Conservation (phyloP, 2,888 invertebrate genomes). For the Drosophila mimetica region DNA sequence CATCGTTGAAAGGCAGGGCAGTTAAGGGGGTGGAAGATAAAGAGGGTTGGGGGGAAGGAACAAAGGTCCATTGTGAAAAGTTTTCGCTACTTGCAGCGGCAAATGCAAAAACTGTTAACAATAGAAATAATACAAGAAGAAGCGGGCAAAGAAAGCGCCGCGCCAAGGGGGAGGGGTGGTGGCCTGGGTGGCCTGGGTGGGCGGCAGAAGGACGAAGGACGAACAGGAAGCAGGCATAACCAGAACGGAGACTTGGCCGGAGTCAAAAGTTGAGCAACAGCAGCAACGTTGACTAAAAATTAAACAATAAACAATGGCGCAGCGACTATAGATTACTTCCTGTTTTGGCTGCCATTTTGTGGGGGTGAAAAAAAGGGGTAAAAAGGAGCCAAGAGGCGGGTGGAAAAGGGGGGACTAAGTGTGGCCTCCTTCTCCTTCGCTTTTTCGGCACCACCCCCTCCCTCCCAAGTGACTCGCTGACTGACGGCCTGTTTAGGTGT, state of each 20-base stretch:
- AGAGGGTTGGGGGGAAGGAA: conserved; percentile 6
- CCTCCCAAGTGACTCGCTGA: conserved; percentile 5
- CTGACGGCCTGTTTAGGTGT: conserved; percentile 58
- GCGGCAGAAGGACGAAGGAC: conserved; percentile 17
- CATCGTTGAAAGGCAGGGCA: conserved; percentile 34
- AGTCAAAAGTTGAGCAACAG: conserved; percentile 45
- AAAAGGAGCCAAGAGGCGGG: neutral
- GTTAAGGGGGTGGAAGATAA: neutral
- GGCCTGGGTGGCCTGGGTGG: neutral
- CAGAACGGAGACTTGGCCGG: conserved; percentile 44
- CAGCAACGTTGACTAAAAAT: conserved; percentile 71
- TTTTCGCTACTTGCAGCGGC: conserved; percentile 77
- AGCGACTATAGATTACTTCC: conserved; percentile 80
- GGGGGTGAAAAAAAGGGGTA: conserved; percentile 31
- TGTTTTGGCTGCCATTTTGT: conserved; percentile 67
- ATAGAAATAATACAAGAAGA: conserved; percentile 60
- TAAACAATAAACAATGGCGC: conserved; percentile 80
- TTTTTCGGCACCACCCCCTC: too few species aligned
- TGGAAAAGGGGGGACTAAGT: conserved; percentile 13
- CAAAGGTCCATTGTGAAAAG: conserved; percentile 61
- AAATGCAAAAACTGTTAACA: conserved; percentile 80
- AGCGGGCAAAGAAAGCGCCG: conserved; percentile 45
- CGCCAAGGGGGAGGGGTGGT: too few species aligned
- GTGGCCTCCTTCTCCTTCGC: neutral
- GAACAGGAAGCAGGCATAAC: conserved; percentile 43